Base-by-base conservation (phyloP, 2,113 vertebrate species). In the Rhinopomastus cyanomelas region DNA sequence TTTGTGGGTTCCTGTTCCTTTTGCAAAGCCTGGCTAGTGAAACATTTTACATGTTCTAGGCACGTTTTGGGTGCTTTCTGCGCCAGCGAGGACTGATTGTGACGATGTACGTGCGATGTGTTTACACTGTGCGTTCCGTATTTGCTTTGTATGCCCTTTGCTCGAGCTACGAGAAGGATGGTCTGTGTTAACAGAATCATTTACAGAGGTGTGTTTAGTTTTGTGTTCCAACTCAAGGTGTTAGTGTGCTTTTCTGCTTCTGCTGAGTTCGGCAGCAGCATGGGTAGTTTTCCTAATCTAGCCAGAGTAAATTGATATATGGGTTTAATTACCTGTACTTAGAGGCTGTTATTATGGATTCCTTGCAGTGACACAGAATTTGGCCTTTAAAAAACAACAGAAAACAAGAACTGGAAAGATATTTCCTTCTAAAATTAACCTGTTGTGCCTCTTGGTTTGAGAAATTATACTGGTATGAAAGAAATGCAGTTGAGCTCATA, bases 261-360 rank as follows among this genome's bases (percentile, higher is more conserved):
- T 61, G 48, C 48, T 82, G 25, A 46, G 39, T 61, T 72, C 61
- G 52, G 17, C 36, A 53, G 66, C 29, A 11, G 56, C 57, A 27
- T 67, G 34, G 25, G 29, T 39, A 68, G 53, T 67, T 78, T 86
- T 44, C 36, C 27, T 81, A 55, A 32, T 39, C 9, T 9, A 49
- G 56, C 34, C 79, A 72, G 66, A 48, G 5, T 46, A 52, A 81
- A 87, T 62, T 87, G 71, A 72, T 88, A n/a, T 11, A 85, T 77
- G 36, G 49, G 55, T 94, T 94, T 92, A 90, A 74, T 93, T 90
- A 64, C 53, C 34, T 74, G 30, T 12, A 46, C 49, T 57, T 36
- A 30, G 51, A 75, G 16, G 6, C 30, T 62, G 55, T 90, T 85
- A 36, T 15, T 64, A 62, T 42, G 11, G 12, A 77, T 82, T 77